phyloP scores from a whole-genome alignment of 1,140 invertebrate species.

The Gonioctena quinquepunctata region DNA sequence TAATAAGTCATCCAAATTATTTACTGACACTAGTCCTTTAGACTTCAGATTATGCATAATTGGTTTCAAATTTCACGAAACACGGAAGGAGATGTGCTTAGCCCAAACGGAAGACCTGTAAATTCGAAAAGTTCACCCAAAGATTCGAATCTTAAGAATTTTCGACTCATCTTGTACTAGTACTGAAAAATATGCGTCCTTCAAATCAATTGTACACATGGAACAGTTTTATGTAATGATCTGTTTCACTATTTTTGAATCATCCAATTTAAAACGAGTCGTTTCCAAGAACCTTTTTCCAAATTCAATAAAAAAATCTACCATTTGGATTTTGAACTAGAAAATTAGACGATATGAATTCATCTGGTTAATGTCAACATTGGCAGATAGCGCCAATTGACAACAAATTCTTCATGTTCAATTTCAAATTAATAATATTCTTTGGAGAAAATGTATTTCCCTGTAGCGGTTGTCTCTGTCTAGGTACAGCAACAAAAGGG shows the following conservation, averaged over 20 bases:
- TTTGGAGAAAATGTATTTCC: too few species aligned
- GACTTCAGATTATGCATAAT: slow-evolving; percentile 14
- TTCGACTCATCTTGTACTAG: slow-evolving; percentile 7
- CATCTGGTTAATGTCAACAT: too few species aligned
- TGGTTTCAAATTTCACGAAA: slow-evolving; percentile 34
- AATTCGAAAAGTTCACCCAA: slow-evolving; percentile 35
- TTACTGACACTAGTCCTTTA: slow-evolving; percentile 11
- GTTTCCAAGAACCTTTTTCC: slow-evolving; percentile 35
- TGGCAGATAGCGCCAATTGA: slow-evolving; percentile 7
- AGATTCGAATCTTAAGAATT: slow-evolving; percentile 39
- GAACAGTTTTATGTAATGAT: slow-evolving; percentile 32
- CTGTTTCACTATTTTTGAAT: slow-evolving; percentile 7
- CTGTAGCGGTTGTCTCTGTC: too few species aligned
- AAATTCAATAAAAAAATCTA: slow-evolving; percentile 41
- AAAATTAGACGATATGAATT: slow-evolving; percentile 44
- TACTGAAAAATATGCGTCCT: slow-evolving; percentile 45
- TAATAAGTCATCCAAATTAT: slow-evolving; percentile 28
- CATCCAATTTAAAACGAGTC: slow-evolving; percentile 35
- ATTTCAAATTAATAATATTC: too few species aligned
- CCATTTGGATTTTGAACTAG: slow-evolving; percentile 40
- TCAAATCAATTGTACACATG: slow-evolving; percentile 40
- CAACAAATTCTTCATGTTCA: too few species aligned
- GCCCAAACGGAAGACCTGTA: slow-evolving; percentile 27
- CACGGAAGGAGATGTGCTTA: slow-evolving; percentile 28
- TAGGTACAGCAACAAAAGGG: too few species aligned